phyloP scores from a whole-genome alignment of 2,797 vertebrate species.

The Spondyliosoma cantharus region DNA sequence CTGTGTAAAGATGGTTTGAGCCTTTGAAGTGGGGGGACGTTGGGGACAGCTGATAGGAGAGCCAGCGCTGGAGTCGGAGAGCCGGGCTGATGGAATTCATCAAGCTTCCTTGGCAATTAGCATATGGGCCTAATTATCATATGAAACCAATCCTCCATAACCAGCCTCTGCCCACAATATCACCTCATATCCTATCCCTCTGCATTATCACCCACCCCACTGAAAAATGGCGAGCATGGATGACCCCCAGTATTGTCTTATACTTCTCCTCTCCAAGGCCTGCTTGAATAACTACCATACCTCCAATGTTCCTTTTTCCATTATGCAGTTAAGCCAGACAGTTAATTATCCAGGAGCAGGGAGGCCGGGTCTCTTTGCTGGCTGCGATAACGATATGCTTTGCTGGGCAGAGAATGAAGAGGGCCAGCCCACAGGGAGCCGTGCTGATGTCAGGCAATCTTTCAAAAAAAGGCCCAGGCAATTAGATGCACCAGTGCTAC shows the following conservation, averaged over 20 bases:
- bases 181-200: slow-evolving; percentile 70
- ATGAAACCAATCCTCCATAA: slow-evolving; percentile 77
- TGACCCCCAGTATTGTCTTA: slow-evolving; percentile 76
- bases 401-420: slow-evolving; percentile 85
- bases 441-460: slow-evolving; percentile 83
- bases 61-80: slow-evolving; percentile 52
- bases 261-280: slow-evolving; percentile 72
- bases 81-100: slow-evolving; percentile 70
- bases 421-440: slow-evolving; percentile 80
- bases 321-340: slow-evolving; percentile 86
- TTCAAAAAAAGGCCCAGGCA: slow-evolving; percentile 83
- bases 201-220: slow-evolving; percentile 65
- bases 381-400: slow-evolving; percentile 86
- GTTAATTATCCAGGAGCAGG: slow-evolving; percentile 87
- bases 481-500: slow-evolving; percentile 87
- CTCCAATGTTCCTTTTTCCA: slow-evolving; percentile 79
- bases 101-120: slow-evolving; percentile 79
- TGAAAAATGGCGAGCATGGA: slow-evolving; percentile 68
- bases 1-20: slow-evolving; percentile 66
- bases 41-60: slow-evolving; percentile 70
- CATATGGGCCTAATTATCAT: slow-evolving; percentile 83
- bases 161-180: slow-evolving; percentile 66
- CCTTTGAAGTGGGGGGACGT: slow-evolving; percentile 77
- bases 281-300: slow-evolving; percentile 80
- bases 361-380: slow-evolving; percentile 82